Evolutionary conservation across 2,888 invertebrate genomes (phyloP), one percentile per base, ranked within the genome.

Genomic region (Brachyptera risi): DNA sequence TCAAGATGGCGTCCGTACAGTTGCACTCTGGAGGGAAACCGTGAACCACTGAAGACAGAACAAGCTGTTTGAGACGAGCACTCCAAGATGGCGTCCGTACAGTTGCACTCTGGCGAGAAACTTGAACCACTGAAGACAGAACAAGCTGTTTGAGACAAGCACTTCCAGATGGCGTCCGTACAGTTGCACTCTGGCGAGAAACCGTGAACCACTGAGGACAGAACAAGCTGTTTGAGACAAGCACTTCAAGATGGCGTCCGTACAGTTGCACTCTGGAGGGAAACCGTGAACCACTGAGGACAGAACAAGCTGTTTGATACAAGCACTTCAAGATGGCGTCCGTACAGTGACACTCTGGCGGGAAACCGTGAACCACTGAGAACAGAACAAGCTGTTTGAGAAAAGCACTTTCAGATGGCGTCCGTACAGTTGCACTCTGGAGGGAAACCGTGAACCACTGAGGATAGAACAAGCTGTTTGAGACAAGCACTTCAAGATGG

Each of bases 1-100:
- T 65, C 2, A 68, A 68, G 1, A 63, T 71, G 71, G 37, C 60
- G 31, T 71, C 69, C 2, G 27, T 64, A 44, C 74, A 75, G 13
- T 61, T 51, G 42, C 64, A 65, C 19, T 23, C 59, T 5, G 54
- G 44, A 11, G 71, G 69, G 40, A 68, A 65, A 4, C 67, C 62
- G 15, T 62, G 58, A 35, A 66, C 31, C 61, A 70, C 74, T 74
- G 59, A 4, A 60, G 62, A 58, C n/a, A n/a, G n/a, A n/a, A n/a
- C n/a, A n/a, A n/a, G n/a, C n/a, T n/a, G n/a, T n/a, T n/a, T n/a
- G n/a, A n/a, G n/a, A n/a, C n/a, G n/a, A n/a, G n/a, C n/a, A n/a
- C 35, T 58, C 64, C 2, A 68, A 68, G 1, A 63, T 71, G 71
- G 37, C 60, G 31, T 71, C 69, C 2, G 27, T 64, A 44, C 74